Evolutionary conservation across 2,888 invertebrate species (phyloP).

Genomic region (Platerodrilus igneus): DNA sequence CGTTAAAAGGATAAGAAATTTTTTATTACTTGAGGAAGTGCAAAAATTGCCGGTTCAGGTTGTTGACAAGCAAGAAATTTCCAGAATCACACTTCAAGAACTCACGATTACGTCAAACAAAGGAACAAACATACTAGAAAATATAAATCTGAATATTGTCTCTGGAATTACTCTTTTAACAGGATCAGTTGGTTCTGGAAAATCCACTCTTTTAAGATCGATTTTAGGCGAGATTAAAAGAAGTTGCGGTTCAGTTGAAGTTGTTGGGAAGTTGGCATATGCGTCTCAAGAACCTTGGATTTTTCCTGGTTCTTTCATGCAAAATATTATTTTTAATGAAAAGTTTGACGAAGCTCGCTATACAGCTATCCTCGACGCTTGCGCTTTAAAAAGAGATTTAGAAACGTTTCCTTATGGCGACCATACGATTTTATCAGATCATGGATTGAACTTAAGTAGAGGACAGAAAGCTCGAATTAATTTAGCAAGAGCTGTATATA

Average conservation of each 20-base stretch:
- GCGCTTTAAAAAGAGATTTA: conserved; percentile 62
- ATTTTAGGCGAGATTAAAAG: conserved; percentile 67
- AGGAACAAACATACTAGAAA: conserved; percentile 36
- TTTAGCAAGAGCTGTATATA: conserved; percentile 67
- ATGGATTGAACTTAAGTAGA: conserved; percentile 71
- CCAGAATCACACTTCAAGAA: conserved; percentile 46
- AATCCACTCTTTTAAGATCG: conserved; percentile 50
- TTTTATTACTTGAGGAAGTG: conserved; percentile 56
- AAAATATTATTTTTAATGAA: conserved; percentile 71
- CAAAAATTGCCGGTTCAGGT: no score
- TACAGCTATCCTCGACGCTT: conserved; percentile 56
- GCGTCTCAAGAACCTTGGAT: conserved; percentile 59
- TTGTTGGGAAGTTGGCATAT: conserved; percentile 56
- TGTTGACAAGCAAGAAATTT: neutral
- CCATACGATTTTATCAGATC: conserved; percentile 68
- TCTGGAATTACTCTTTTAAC: conserved; percentile 51
- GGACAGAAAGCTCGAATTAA: conserved; percentile 76
- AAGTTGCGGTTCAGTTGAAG: conserved; percentile 56
- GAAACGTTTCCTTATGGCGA: conserved; percentile 68
- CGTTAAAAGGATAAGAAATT: conserved; percentile 62
- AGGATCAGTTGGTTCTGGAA: conserved; percentile 60
- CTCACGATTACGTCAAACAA: conserved; percentile 58
- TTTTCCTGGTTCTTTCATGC: conserved; percentile 55
- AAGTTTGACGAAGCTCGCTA: conserved; percentile 53
- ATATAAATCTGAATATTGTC: conserved; percentile 43